Evolutionary conservation across 2,888 invertebrate species (phyloP), one percentile per base, ranked within the genome.

Genomic region (Melanargia galathea): DNA sequence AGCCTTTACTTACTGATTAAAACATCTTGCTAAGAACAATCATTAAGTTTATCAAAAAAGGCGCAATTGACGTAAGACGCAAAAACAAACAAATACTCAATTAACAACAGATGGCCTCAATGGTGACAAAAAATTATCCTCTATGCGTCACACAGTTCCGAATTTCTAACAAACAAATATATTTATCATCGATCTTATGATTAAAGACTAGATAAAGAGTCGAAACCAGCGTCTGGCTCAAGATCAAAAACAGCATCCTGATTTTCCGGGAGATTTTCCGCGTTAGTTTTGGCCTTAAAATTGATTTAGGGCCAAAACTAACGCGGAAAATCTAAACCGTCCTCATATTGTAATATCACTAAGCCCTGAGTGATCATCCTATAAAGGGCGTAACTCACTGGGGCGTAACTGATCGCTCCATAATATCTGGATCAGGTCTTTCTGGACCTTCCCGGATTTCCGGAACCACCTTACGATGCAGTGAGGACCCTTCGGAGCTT

Each of bases 101-200:
- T 38, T 40, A 40, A n/a, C 20, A 52, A 2, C 54, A 55, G 38
- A n/a, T 55, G 54, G 54, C 11, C 22, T 24, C 40, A 54, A 38
- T 55, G 24, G 2, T 30, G 24, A 38, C 40, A 13, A n/a, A 38
- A n/a, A 22, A 40, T 16, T 20, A n/a, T 24, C 20, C 20, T 8
- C 40, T 43, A 20, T 43, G 20, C 30, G 45, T 45, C 30, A 52
- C 35, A n/a, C 35, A 6, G 20, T 11, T 45, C 20, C 20, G 20
- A 45, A 22, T 7, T 40, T n/a, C 33, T 8, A 35, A 54, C 35
- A 54, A 54, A 54, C 33, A 43, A 46, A 52, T 45, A 11, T 33
- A 16, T 45, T 33, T 54, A 16, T 22, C 45, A 22, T 16, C 45
- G 22, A 30, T 40, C 52, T 38, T 11, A 45, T 46, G 46, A 18